phyloP scores from a whole-genome alignment of 2,113 vertebrate genomes.

The Crotalus tigris region DNA sequence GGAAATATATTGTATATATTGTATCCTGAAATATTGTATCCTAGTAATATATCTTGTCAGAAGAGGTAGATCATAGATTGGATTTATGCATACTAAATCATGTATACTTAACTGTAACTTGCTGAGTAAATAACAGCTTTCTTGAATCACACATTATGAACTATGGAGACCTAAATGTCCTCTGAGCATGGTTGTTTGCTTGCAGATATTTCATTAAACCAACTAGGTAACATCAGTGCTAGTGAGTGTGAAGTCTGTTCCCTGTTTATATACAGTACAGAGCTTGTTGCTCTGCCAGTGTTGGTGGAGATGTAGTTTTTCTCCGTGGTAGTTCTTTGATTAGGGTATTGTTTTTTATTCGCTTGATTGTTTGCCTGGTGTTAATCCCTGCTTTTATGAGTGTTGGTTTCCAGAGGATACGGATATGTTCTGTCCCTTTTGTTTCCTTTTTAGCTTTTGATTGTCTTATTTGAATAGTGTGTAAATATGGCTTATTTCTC shows the following conservation, averaged over 20 bases:
- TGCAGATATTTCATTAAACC: background rate
- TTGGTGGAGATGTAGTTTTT: background rate
- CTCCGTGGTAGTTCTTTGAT: background rate
- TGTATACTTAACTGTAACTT: background rate
- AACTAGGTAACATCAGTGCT: background rate
- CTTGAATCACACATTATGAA: background rate
- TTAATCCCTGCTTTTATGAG: background rate
- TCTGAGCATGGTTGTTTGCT: background rate
- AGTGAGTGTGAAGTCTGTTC: background rate
- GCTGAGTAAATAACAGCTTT: background rate
- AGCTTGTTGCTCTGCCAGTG: background rate
- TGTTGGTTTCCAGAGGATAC: background rate
- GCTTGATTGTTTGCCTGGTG: background rate
- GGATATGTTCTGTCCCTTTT: background rate
- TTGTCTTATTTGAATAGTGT: background rate
- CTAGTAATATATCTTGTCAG: background rate
- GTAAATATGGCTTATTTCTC: background rate
- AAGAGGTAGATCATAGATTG: background rate
- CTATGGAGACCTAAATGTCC: background rate
- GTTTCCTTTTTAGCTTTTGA: background rate
- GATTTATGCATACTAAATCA: background rate
- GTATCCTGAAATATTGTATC: background rate
- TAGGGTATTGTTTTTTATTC: background rate
- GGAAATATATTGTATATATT: slow-evolving; percentile 45
- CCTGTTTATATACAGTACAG: background rate